These are phyloP conservation scores for Yponomeuta evonymella DNA, from an alignment of 2,888 invertebrate genomes.

Conservation along the genomic window DNA sequence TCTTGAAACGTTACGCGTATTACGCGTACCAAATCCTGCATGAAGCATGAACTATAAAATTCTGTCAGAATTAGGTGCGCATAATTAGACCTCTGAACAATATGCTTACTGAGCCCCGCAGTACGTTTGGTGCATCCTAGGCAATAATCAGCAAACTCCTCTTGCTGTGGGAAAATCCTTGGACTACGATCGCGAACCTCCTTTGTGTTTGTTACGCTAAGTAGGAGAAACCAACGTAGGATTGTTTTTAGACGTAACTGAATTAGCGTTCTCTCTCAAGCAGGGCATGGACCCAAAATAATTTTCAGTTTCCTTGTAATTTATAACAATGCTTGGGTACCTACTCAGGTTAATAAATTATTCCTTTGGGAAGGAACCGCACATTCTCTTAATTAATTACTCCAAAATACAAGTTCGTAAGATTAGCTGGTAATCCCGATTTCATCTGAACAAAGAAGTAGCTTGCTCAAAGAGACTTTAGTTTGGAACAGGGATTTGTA, in stretches of 20 bases:
- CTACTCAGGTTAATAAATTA: slow-evolving; percentile 26
- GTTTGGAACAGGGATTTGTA: background rate
- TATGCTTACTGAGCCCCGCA: too few relatives aligned
- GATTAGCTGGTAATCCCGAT: slow-evolving; percentile 10
- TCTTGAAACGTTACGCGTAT: too few relatives aligned
- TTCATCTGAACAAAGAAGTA: background rate
- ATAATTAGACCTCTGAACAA: too few relatives aligned
- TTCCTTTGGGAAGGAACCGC: slow-evolving; percentile 19
- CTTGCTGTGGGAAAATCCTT: too few relatives aligned
- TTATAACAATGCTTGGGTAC: slow-evolving; percentile 9
- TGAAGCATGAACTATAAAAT: too few relatives aligned
- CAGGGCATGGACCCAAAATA: background rate
- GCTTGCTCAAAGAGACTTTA: background rate
- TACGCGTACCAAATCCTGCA: too few relatives aligned
- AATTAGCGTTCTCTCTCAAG: background rate
- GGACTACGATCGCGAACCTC: too few relatives aligned
- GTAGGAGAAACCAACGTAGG: too few relatives aligned
- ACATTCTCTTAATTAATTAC: slow-evolving; percentile 14
- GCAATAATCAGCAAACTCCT: too few relatives aligned
- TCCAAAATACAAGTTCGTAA: slow-evolving; percentile 14
- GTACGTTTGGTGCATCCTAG: too few relatives aligned
- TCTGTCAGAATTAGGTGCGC: too few relatives aligned
- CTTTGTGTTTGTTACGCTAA: too few relatives aligned
- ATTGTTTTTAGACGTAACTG: background rate
- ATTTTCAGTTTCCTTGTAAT: background rate